Evolutionary conservation across 2,113 vertebrate species (phyloP).

Genomic region (Malurus alboscapulatus): DNA sequence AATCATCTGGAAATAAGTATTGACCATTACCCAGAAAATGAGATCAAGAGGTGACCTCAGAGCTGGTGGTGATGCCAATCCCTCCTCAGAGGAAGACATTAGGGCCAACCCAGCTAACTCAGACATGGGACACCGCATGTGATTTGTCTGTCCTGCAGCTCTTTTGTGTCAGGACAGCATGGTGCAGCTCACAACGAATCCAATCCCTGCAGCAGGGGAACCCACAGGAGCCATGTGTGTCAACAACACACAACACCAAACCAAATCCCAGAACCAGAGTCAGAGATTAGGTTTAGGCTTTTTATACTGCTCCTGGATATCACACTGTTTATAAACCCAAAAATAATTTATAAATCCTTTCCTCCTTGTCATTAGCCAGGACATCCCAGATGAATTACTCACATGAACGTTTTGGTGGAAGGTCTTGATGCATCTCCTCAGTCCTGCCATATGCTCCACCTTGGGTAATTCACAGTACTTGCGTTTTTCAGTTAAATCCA

Average conservation of each 20-base stretch:
- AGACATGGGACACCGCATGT: background rate
- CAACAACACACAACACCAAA: background rate
- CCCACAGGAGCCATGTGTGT: fast-evolving
- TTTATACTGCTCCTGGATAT: background rate
- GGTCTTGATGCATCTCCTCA: constrained; percentile 20
- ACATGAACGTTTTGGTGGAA: constrained; percentile 27
- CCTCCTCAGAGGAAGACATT: background rate
- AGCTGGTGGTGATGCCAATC: background rate
- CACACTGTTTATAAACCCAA: background rate
- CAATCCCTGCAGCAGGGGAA: background rate
- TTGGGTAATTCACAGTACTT: background rate
- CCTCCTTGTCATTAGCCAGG: background rate
- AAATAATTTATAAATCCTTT: background rate
- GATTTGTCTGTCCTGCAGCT: background rate
- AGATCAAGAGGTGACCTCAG: background rate
- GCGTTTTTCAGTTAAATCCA: background rate
- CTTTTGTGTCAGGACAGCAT: background rate
- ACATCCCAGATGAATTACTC: constrained; percentile 7
- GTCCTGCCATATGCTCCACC: background rate
- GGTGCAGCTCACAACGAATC: background rate
- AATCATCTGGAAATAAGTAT: background rate
- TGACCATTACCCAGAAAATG: background rate
- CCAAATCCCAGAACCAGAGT: background rate
- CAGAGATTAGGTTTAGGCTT: background rate
- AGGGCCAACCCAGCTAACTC: background rate